phyloP scores from a whole-genome alignment of 1,140 invertebrate genomes.

The Aphelenchoides besseyi region DNA sequence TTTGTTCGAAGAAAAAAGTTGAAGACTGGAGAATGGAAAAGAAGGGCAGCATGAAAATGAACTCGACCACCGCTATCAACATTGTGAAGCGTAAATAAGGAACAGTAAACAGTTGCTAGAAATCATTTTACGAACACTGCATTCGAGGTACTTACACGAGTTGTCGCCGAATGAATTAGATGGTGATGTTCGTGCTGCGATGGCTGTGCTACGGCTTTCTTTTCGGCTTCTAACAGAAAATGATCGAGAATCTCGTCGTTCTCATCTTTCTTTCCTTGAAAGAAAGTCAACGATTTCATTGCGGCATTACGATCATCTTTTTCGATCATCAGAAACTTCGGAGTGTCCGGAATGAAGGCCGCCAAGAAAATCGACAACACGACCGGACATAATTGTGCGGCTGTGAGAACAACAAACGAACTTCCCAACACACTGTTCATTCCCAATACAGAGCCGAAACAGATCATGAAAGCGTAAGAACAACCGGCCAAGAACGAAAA shows the following conservation, averaged over 20 bases:
- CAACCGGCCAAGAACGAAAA: background rate
- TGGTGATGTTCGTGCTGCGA: background rate
- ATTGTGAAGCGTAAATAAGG: background rate
- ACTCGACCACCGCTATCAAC: background rate
- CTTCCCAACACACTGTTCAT: constrained; percentile 49
- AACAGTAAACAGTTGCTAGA: background rate
- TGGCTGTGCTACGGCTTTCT: background rate
- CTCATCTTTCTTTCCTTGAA: constrained; percentile 46
- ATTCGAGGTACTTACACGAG: no score
- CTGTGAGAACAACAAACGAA: constrained; percentile 38
- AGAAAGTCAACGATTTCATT: constrained; percentile 48
- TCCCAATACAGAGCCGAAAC: constrained; percentile 46
- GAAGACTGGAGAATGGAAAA: background rate
- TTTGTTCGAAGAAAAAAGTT: background rate
- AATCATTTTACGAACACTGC: no score
- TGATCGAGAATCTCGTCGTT: constrained; percentile 26
- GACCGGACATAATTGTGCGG: constrained; percentile 40
- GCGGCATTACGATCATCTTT: constrained; percentile 38
- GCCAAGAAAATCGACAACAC: constrained; percentile 39
- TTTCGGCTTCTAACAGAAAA: background rate
- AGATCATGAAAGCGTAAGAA: background rate
- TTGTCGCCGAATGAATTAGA: background rate
- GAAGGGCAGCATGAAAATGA: background rate
- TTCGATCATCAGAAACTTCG: constrained; percentile 50
- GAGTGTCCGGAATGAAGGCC: constrained; percentile 49